phyloP scores from a whole-genome alignment of 2,113 vertebrate genomes.

The Crotalus horridus region DNA sequence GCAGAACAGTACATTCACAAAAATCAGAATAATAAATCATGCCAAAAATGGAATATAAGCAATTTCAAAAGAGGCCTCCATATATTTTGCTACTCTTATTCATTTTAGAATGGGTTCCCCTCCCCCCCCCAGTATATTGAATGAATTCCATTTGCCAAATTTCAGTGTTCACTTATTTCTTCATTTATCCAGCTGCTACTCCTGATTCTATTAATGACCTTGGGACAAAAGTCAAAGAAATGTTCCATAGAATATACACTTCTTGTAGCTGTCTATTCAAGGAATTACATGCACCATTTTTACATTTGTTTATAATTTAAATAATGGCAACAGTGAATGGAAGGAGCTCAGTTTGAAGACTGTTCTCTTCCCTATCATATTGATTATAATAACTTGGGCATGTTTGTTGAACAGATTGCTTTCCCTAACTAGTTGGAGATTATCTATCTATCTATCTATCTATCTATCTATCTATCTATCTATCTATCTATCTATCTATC shows the following conservation, averaged over 20 bases:
- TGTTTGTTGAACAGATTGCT: not conserved
- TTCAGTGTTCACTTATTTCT: not conserved
- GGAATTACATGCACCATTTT: not conserved
- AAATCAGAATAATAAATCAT: not conserved
- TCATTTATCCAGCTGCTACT: not conserved
- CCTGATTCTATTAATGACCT: not conserved
- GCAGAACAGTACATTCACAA: not conserved
- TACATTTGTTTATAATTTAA: not conserved
- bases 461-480: no score
- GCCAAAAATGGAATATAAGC: not conserved
- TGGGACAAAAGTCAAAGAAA: slow-evolving; percentile 3
- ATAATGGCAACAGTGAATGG: not conserved
- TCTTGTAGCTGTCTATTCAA: slow-evolving; percentile 11
- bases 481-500: not conserved
- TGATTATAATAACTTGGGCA: not conserved
- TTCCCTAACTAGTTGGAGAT: not conserved
- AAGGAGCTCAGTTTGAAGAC: not conserved
- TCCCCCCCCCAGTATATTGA: not conserved
- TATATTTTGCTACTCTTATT: not conserved
- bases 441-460: fast-evolving
- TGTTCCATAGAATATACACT: not conserved
- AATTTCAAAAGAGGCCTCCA: not conserved
- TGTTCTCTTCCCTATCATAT: not conserved
- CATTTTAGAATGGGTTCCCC: not conserved
- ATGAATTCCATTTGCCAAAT: not conserved